These are phyloP conservation scores for Drosophila prosaltans DNA, from an alignment of 1,140 invertebrate genomes.

Conservation along the genomic window DNA sequence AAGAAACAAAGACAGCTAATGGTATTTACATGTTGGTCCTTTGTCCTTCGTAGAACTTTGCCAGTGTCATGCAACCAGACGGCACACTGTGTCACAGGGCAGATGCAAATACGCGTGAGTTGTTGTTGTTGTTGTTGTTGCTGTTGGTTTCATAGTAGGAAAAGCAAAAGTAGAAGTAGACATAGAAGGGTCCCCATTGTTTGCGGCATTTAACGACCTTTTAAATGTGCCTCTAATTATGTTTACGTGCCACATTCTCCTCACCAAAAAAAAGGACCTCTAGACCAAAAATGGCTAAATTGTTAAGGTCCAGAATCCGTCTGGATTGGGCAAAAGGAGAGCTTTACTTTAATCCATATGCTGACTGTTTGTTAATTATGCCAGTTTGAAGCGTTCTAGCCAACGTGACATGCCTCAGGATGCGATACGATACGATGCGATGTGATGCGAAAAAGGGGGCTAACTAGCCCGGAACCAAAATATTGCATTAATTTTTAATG, in stretches of 20 bases:
- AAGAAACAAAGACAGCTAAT: slow-evolving; percentile 52
- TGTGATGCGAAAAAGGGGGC: slow-evolving; percentile 1
- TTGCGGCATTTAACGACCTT: slow-evolving; percentile 71
- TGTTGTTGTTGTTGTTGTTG: slow-evolving; percentile 28
- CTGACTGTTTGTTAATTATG: slow-evolving; percentile 69
- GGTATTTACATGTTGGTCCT: slow-evolving; percentile 66
- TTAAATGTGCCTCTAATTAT: slow-evolving; percentile 79
- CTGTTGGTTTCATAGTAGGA: slow-evolving; percentile 13
- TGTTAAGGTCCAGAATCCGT: slow-evolving; percentile 38
- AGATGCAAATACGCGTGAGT: slow-evolving; percentile 68
- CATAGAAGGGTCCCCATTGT: slow-evolving; percentile 33
- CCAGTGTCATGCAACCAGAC: slow-evolving; percentile 36
- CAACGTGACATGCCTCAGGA: slow-evolving; percentile 45
- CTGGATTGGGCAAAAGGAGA: slow-evolving; percentile 27
- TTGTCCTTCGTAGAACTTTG: slow-evolving; percentile 19
- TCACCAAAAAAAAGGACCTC: slow-evolving; percentile 41
- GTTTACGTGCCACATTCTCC: slow-evolving; percentile 65
- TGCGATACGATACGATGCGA: neutral
- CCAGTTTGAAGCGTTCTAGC: neutral
- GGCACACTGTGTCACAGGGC: slow-evolving; percentile 31
- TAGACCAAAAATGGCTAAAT: slow-evolving; percentile 56
- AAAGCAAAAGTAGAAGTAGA: slow-evolving; percentile 9
- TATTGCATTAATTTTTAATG: slow-evolving; percentile 66
- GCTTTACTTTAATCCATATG: slow-evolving; percentile 55
- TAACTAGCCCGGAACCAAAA: slow-evolving; percentile 27